phyloP scores from a whole-genome alignment of 2,888 invertebrate genomes.

The Philonicus albiceps region DNA sequence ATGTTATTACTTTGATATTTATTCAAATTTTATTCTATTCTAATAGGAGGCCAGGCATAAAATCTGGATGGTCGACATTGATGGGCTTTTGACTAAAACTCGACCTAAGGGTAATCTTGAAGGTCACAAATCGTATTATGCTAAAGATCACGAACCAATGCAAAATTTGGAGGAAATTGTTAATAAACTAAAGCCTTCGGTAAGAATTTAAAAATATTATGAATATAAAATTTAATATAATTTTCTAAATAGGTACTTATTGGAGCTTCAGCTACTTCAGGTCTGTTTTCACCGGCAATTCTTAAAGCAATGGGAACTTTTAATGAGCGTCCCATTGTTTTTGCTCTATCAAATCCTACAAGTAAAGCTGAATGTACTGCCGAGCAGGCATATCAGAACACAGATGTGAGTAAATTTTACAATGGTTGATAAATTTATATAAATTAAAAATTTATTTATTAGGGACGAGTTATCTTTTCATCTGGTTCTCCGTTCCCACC shows the following conservation, averaged over 20 bases:
- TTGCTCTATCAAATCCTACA: conserved; percentile 98
- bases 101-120: conserved; percentile 72
- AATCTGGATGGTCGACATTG: conserved; percentile 95
- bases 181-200: conserved; percentile 87
- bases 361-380: conserved; percentile 98
- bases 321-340: conserved; percentile 90
- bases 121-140: conserved; percentile 75
- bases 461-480: conserved; percentile 94
- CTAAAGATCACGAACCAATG: conserved; percentile 80
- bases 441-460: conserved; percentile 38
- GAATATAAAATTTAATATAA: not conserved
- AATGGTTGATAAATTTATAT: not conserved
- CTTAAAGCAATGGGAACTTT: conserved; percentile 84
- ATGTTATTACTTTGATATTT: not conserved
- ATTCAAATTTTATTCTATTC: not conserved
- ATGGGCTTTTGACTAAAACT: conserved; percentile 82
- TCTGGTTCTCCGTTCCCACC: conserved; percentile 96
- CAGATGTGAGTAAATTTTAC: conserved; percentile 75
- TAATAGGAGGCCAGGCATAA: conserved; percentile 77
- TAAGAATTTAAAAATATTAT: conserved; percentile 60
- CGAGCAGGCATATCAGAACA: conserved; percentile 89
- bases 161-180: conserved; percentile 82
- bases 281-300: conserved; percentile 89
- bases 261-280: conserved; percentile 92
- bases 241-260: conserved; percentile 57